These are phyloP conservation scores for Pempheris klunzingeri DNA, from an alignment of 2,797 vertebrate species.

Conservation along the genomic window DNA sequence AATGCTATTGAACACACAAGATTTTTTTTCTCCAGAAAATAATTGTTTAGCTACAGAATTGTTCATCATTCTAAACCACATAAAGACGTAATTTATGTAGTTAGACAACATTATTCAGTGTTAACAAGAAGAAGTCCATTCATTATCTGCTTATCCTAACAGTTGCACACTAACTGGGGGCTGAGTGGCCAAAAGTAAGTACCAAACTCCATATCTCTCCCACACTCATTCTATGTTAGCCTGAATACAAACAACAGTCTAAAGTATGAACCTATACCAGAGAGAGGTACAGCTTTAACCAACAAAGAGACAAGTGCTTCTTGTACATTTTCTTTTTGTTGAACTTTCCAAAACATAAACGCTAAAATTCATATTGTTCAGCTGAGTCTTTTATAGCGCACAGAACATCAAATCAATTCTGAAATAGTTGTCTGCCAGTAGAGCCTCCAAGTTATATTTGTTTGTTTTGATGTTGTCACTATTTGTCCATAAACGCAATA, in stretches of 20 bases:
- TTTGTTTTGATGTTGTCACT: conserved; percentile 63
- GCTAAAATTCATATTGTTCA: conserved; percentile 31
- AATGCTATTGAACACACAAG: not conserved
- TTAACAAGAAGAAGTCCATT: not conserved
- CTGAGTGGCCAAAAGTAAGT: not conserved
- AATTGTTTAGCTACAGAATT: not conserved
- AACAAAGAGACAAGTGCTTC: not conserved
- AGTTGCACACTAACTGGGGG: not conserved
- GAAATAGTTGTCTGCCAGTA: conserved; percentile 43
- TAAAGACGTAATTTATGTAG: not conserved
- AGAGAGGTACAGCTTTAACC: not conserved
- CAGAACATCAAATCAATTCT: conserved; percentile 57
- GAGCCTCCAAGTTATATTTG: conserved; percentile 50
- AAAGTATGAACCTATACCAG: not conserved
- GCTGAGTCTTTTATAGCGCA: conserved; percentile 39
- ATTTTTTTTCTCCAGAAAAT: not conserved
- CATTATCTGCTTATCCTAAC: conserved; percentile 2
- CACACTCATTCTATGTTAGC: conserved; percentile 1
- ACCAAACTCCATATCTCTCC: not conserved
- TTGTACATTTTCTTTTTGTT: conserved; percentile 20
- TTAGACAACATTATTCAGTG: not conserved
- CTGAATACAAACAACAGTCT: not conserved
- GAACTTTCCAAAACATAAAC: conserved; percentile 39
- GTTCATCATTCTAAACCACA: not conserved
- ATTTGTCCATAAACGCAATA: conserved; percentile 62